These are phyloP conservation scores for Salarias fasciatus DNA, from an alignment of 2,797 vertebrate genomes.

Conservation along the genomic window DNA sequence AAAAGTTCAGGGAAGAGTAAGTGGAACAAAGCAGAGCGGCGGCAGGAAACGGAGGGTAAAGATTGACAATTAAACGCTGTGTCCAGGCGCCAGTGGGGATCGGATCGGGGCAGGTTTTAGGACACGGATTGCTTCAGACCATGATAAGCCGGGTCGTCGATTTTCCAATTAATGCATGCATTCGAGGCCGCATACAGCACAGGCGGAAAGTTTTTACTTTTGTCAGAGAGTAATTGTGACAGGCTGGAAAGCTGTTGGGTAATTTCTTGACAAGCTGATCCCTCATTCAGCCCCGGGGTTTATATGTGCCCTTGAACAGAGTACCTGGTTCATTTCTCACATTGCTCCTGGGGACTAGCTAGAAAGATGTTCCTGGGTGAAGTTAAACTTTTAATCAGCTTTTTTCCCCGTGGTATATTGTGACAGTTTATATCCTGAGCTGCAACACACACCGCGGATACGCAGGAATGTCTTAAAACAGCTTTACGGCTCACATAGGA, in stretches of 20 bases:
- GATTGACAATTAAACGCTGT: slow-evolving; percentile 1
- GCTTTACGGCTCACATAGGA: slow-evolving; percentile 1
- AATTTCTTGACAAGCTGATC: slow-evolving; percentile 35
- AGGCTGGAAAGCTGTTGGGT: slow-evolving; percentile 29
- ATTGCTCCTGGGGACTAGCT: slow-evolving; percentile 12
- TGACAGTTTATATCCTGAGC: slow-evolving; percentile 22
- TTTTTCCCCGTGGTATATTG: slow-evolving; percentile 22
- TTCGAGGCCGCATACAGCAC: not conserved
- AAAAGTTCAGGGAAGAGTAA: slow-evolving; percentile 14
- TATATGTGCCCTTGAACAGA: slow-evolving; percentile 15
- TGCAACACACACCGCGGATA: slow-evolving; percentile 13
- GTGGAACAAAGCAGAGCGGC: slow-evolving; percentile 12
- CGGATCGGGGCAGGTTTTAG: no score
- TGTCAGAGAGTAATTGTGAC: slow-evolving; percentile 22
- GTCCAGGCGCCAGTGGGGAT: no score
- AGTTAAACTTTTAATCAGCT: slow-evolving; percentile 57
- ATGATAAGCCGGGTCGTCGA: not conserved
- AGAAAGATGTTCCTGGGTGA: slow-evolving; percentile 21
- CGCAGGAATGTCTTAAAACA: slow-evolving; percentile 23
- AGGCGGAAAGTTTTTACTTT: not conserved
- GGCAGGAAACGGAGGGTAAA: not conserved
- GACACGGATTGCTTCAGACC: no score
- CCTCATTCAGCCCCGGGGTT: slow-evolving; percentile 45
- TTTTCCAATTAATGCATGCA: not conserved
- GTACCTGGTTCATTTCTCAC: slow-evolving; percentile 23